A percentile compares a stretch with the other conserved stretches of the same genome.
Evolutionary conservation across 2,113 vertebrate genomes (phyloP).

Genomic region (Macaca mulatta): DNA sequence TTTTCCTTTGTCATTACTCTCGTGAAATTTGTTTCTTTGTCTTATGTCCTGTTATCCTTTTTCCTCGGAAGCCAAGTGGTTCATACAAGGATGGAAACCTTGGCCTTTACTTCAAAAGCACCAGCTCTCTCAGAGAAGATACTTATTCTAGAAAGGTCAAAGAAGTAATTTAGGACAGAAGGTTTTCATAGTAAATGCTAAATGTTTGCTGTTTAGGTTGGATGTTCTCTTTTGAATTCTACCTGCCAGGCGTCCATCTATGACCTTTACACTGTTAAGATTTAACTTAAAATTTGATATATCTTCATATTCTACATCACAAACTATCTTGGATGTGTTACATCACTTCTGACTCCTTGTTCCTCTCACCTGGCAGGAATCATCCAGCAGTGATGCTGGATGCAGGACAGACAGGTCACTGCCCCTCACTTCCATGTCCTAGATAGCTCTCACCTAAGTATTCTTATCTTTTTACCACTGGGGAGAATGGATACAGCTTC

Average conservation of each 20-base stretch:
- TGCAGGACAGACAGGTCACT: background rate
- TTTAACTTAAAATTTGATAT: background rate
- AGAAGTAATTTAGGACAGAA: background rate
- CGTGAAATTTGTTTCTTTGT: background rate
- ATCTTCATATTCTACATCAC: background rate
- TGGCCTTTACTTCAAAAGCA: background rate
- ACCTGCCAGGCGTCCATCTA: background rate
- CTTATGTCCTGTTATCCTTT: background rate
- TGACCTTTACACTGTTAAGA: background rate
- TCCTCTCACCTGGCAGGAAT: background rate
- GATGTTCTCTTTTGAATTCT: background rate
- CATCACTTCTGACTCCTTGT: background rate
- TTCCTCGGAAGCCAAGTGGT: background rate
- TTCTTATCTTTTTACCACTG: background rate
- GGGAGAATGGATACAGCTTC: background rate
- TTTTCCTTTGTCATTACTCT: background rate
- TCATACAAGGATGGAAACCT: background rate
- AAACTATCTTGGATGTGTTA: background rate
- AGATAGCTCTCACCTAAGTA: background rate
- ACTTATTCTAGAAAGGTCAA: background rate
- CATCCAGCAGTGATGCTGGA: background rate
- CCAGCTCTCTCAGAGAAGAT: background rate
- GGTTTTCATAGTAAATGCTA: background rate
- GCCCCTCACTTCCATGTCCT: too few relatives aligned
- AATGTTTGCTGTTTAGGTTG: background rate